Base-by-base conservation (phyloP, 2,888 invertebrate species). In the Melangyna quadrimaculata region DNA sequence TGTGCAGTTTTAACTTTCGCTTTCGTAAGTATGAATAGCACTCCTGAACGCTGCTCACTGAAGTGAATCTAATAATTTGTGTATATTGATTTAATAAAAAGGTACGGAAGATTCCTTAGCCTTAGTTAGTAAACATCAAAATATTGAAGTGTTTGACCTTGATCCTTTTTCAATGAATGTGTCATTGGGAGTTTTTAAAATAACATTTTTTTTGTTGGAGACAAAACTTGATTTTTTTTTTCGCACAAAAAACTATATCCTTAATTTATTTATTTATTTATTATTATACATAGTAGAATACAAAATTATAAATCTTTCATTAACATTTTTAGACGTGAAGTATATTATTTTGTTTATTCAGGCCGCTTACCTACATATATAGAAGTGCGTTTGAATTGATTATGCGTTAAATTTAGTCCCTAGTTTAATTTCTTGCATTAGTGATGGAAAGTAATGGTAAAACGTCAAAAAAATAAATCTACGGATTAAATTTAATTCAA, bases 301-400 rank as follows among this genome's bases (percentile, higher is more conserved):
- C 0, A 35, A 57, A n/a, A 17, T 6, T 3, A 51, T 55, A 69
- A 27, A 77, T 55, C 29, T 35, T 22, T 32, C 61, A 65, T 35
- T 70, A 70, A 27, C 6, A 67, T 51, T 17, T 69, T 35, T 71
- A 59, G 32, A 81, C 74, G 70, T 86, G 80, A 29, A 65, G 53
- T 32, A 32, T 22, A 40, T n/a, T 80, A 73, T 67, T 82, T 74
- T 48, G 74, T 82, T 81, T 82, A 87, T 71, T 70, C 27, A 14
- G 14, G 6, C 24, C 1, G 3, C 14, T 14, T 51, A 6, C 14
- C 24, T n/a, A n/a, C n/a, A n/a, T n/a, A n/a, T n/a, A n/a, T n/a
- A n/a, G n/a, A n/a, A n/a, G n/a, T n/a, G n/a, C n/a, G n/a, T n/a
- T n/a, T n/a, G n/a, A 27, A 51, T 24, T 51, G 51, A 27, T 24